Conservation (phyloP, 1,140 invertebrate genomes). For the Cheumatopsyche charites region DNA sequence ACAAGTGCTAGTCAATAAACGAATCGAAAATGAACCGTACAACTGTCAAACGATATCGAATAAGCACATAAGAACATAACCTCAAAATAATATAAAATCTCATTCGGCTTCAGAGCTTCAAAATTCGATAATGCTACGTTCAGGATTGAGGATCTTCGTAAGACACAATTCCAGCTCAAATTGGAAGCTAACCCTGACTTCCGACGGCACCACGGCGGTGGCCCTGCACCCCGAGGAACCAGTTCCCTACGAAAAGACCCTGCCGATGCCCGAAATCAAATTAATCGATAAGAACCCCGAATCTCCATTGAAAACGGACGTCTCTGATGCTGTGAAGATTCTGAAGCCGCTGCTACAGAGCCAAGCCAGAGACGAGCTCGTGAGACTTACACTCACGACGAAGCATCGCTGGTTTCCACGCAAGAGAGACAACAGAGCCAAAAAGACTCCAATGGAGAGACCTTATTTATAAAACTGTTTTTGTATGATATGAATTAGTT, state of each 20-base stretch:
- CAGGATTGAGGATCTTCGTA: too few relatives aligned
- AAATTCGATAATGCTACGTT: too few relatives aligned
- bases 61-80: too few relatives aligned
- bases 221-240: constrained; percentile 85
- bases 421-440: constrained; percentile 68
- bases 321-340: constrained; percentile 60
- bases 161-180: too few relatives aligned
- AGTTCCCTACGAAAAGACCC: constrained; percentile 83
- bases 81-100: too few relatives aligned
- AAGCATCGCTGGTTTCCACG: constrained; percentile 82
- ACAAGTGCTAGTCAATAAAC: too few relatives aligned
- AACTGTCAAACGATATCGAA: too few relatives aligned
- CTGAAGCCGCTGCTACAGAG: constrained; percentile 60
- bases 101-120: too few relatives aligned
- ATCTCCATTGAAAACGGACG: constrained; percentile 47
- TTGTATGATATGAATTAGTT: not conserved
- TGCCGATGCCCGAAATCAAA: constrained; percentile 66
- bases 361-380: constrained; percentile 70
- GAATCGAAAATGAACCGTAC: too few relatives aligned
- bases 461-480: constrained; percentile 69
- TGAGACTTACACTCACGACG: constrained; percentile 77
- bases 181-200: constrained; percentile 64
- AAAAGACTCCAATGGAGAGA: constrained; percentile 71
- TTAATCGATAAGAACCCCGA: not conserved
- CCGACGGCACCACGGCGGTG: constrained; percentile 78